Base-by-base conservation (phyloP, 2,888 invertebrate genomes). In the Pollenia griseotomentosa region DNA sequence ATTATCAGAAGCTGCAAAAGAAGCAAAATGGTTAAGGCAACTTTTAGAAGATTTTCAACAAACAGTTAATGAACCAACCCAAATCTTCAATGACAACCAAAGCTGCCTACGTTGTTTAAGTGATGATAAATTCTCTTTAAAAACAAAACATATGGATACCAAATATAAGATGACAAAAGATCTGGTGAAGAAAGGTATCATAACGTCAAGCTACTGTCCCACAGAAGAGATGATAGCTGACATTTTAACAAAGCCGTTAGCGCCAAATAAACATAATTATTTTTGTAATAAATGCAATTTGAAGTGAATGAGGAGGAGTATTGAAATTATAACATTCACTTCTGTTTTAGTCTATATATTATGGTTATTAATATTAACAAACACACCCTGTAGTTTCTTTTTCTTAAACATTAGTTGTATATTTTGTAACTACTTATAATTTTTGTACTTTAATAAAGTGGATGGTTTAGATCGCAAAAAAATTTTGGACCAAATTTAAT, bases 211-310 rank as follows among this genome's bases (percentile, higher is more conserved):
- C 48, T 90, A 90, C 81, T 90, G 90, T 74, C 89, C 89, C 48
- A 90, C 90, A 8, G 87, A 88, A 48, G 74, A 89, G n/a, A 90
- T 90, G 88, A 51, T 89, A 40, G 90, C 89, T 10, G 90, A 90
- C 68, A 86, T 90, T 74, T 82, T 90, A 16, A 90, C 89, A 44
- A 90, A 90, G 66, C 89, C 90, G 63, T 73, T 90, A 42, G 44
- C 83, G 42, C 65, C 65, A 33, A 57, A 53, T n/a, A 87, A 77
- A 86, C 88, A 83, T 75, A 70, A 65, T 6, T 74, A 75, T 63
- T 71, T 88, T 7, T 57, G 80, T 44, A n/a, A 57, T 46, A 73
- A 82, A 85, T 87, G 87, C 44, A 83, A 83, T 46, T 79, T 87
- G 16, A 46, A 16, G 23, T 88, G 81, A 88, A 87, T 77, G 85